Conservation (phyloP, 2,797 vertebrate species). For the Enteromius anoplus region DNA sequence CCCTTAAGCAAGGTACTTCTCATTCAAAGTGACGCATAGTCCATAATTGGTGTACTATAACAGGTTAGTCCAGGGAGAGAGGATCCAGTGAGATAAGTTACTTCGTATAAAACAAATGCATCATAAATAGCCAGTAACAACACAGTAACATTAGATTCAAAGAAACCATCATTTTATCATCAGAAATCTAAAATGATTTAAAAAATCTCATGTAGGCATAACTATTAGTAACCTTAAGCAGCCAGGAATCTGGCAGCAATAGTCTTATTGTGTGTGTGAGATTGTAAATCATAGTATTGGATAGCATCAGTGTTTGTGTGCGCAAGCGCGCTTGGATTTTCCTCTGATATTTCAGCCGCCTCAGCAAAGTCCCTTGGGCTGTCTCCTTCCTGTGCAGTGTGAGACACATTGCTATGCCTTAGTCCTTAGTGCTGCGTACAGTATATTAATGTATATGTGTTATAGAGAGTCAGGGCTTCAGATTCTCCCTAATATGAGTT, state of each 20-base stretch:
- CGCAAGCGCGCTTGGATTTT: slow-evolving; percentile 11
- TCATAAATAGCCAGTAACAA: not conserved
- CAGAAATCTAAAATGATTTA: not conserved
- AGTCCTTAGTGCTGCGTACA: slow-evolving; percentile 6
- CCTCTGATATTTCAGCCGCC: slow-evolving; percentile 58
- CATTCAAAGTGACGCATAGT: slow-evolving; percentile 4
- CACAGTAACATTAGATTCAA: not conserved
- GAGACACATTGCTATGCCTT: slow-evolving; percentile 17
- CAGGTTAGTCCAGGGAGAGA: slow-evolving; percentile 8
- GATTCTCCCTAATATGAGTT: slow-evolving; percentile 19
- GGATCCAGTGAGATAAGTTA: not conserved
- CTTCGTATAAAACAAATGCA: not conserved
- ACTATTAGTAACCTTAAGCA: not conserved
- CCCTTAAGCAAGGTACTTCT: slow-evolving; percentile 10
- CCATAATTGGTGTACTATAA: slow-evolving; percentile 16
- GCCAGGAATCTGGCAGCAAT: not conserved
- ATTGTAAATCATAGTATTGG: slow-evolving; percentile 13
- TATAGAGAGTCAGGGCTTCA: not conserved
- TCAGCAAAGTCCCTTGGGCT: slow-evolving; percentile 56
- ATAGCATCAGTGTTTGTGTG: slow-evolving; percentile 23
- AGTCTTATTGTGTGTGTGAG: slow-evolving; percentile 15
- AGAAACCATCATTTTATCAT: not conserved
- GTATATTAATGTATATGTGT: slow-evolving; percentile 7
- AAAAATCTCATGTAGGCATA: not conserved
- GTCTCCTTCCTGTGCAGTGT: slow-evolving; percentile 39